Evolutionary conservation across 2,797 vertebrate species (phyloP).

Genomic region (Lutjanus campechanus): DNA sequence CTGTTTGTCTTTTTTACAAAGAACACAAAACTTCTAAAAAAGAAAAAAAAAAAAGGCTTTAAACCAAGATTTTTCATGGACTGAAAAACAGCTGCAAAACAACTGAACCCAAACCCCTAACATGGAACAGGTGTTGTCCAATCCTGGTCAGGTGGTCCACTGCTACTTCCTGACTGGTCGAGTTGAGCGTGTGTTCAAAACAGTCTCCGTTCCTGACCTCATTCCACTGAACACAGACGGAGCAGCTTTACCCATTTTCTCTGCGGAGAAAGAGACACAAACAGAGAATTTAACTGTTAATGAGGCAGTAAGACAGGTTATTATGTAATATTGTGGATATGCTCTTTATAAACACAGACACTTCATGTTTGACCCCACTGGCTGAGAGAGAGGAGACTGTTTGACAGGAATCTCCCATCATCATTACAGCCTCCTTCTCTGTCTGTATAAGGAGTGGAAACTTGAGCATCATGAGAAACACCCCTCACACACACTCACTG

Average conservation of each 20-base stretch:
- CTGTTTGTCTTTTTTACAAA: background rate
- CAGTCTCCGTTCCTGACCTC: slow-evolving; percentile 92
- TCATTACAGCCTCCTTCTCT: slow-evolving; percentile 22
- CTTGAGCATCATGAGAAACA: slow-evolving; percentile 48
- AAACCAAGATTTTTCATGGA: background rate
- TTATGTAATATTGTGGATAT: background rate
- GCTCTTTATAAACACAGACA: slow-evolving; percentile 15
- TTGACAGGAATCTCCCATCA: slow-evolving; percentile 39
- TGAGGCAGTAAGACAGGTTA: background rate
- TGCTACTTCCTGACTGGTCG: slow-evolving; percentile 84
- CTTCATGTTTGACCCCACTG: slow-evolving; percentile 2
- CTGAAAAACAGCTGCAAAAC: slow-evolving; percentile 16
- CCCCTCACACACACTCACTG: slow-evolving; percentile 42
- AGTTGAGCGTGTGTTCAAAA: slow-evolving; percentile 86
- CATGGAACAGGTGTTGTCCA: slow-evolving; percentile 21
- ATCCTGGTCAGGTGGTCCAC: background rate
- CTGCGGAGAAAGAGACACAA: slow-evolving; percentile 76
- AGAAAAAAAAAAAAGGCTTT: background rate
- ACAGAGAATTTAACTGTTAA: background rate
- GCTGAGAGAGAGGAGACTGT: slow-evolving; percentile 4
- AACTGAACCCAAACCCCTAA: background rate
- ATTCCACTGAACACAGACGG: slow-evolving; percentile 92
- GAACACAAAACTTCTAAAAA: background rate
- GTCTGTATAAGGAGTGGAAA: slow-evolving; percentile 88
- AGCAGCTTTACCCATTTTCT: slow-evolving; percentile 89